Evolutionary conservation across 1,140 invertebrate genomes (phyloP).

Genomic region (Leptinotarsa lineolata): DNA sequence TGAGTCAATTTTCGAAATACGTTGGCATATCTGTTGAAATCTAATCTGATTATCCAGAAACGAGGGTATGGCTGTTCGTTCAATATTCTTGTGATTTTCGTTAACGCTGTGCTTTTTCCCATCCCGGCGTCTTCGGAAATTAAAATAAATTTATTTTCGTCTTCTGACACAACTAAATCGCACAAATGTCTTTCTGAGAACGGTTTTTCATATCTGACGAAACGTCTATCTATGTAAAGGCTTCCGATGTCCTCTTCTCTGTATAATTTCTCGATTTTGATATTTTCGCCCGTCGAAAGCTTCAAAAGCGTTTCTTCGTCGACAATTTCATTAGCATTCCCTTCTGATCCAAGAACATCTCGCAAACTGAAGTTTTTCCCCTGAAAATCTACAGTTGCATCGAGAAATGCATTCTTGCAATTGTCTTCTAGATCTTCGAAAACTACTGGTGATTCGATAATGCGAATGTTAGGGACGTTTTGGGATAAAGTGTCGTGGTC

Average conservation of each 20-base stretch:
- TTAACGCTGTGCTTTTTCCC: neutral
- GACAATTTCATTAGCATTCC: neutral
- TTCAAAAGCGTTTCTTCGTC: neutral
- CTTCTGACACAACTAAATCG: neutral
- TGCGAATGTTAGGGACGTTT: neutral
- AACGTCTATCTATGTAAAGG: neutral
- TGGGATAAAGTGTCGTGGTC: neutral
- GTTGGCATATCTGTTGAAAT: neutral
- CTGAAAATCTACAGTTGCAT: neutral
- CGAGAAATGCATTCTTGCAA: neutral
- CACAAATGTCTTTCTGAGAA: neutral
- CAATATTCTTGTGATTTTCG: neutral
- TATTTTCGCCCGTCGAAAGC: neutral
- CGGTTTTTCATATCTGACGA: neutral
- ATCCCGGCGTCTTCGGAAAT: neutral
- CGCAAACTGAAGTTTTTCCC: neutral
- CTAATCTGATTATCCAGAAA: neutral
- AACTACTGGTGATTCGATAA: neutral
- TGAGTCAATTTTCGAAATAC: neutral
- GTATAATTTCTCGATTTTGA: neutral
- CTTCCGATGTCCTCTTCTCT: neutral
- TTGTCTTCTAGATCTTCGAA: neutral
- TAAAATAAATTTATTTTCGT: constrained; percentile 1
- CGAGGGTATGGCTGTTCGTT: neutral
- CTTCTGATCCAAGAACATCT: neutral